Conservation (phyloP, 2,797 vertebrate species). For the Okamejei kenojei region DNA sequence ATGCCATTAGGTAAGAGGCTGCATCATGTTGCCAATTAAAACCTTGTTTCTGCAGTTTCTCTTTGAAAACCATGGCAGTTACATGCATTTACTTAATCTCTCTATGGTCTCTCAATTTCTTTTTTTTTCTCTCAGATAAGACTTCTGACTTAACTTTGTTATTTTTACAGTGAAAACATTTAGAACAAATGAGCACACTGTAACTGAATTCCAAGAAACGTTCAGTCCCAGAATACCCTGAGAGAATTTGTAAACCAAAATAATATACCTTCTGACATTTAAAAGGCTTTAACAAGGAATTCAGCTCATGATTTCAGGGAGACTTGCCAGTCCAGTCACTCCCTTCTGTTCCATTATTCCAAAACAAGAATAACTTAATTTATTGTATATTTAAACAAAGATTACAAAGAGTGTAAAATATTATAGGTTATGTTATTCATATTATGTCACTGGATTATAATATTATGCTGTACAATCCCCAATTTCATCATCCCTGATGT, state of each 20-base stretch:
- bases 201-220: constrained; percentile 23
- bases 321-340: not conserved
- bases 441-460: not conserved
- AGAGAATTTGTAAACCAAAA: constrained; percentile 26
- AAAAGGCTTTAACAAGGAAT: not conserved
- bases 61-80: not conserved
- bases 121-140: not conserved
- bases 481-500: too few relatives aligned
- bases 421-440: not conserved
- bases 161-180: not conserved
- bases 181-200: not conserved
- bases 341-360: not conserved
- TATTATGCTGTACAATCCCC: not conserved
- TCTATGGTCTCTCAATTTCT: not conserved
- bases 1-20: not conserved
- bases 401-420: constrained; percentile 6
- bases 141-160: not conserved
- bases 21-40: not conserved
- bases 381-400: constrained; percentile 6
- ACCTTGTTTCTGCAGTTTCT: not conserved
- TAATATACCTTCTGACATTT: constrained; percentile 16
- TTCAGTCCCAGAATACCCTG: not conserved
- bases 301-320: not conserved
- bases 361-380: not conserved
- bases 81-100: constrained; percentile 7